Base-by-base conservation (phyloP, 1,140 invertebrate species). In the Phocides pigmalion region DNA sequence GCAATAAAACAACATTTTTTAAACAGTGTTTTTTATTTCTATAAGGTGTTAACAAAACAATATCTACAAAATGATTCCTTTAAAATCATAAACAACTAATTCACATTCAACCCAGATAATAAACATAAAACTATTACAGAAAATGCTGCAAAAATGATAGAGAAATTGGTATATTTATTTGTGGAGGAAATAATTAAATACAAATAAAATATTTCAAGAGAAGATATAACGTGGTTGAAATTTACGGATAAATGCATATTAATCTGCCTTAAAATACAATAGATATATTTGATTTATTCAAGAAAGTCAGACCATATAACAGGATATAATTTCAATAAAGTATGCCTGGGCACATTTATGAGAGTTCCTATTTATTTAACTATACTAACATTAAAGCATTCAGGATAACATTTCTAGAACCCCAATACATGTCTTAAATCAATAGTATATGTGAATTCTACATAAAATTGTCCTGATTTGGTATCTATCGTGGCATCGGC, bases 401-500 rank as follows among this genome's bases (percentile, higher is more conserved):
- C 65, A 68, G 64, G 70, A 66, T 68, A 66, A 75, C 62, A 70
- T 63, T 64, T 65, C 62, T 62, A 70, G 62, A 70, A 68, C 61
- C 42, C 42, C 54, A 59, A 70, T 70, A 72, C 64, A 70, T 66
- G 54, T 65, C 64, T 62, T 56, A 63, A 66, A 41, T 66, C 42
- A 64, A 72, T 66, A 69, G 59, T 62, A 59, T 73, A 71, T 75
- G 65, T 71, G 74, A 66, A 53, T 72, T 71, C 70, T 80, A 74
- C 59, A 64, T 51, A 62, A 67, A 64, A 65, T 79, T 66, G 61
- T 74, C 39, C 66, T 70, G 25, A 64, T 74, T 66, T 73, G 53
- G 64, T 90, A 89, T 88, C 90, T 93, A 93, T 91, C 92, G 90
- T 62, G 91, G 92, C 84, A 93, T 90, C 8, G 92, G 91, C 56